A percentile compares a stretch with the other conserved stretches of the same genome.
phyloP scores from a whole-genome alignment of 2,113 vertebrate species.

The Bungarus multicinctus region DNA sequence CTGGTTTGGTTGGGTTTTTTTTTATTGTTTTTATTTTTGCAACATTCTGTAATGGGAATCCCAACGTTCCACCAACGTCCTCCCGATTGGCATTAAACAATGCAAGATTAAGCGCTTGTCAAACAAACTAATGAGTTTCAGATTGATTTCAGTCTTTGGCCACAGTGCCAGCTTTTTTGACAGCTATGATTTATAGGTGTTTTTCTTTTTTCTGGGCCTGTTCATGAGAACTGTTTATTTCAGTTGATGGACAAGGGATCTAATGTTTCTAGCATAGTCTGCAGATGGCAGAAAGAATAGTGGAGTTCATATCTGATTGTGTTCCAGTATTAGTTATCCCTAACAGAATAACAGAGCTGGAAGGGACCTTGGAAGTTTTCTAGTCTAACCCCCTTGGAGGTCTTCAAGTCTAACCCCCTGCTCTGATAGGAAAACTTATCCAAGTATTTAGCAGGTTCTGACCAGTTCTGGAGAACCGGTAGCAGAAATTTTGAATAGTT shows the following conservation, averaged over 20 bases:
- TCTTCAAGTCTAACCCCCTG: too few relatives aligned
- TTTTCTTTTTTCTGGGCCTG: constrained; percentile 64
- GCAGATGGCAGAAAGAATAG: constrained; percentile 59
- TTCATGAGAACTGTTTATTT: constrained; percentile 76
- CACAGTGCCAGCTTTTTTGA: constrained; percentile 70
- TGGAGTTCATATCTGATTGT: constrained; percentile 59
- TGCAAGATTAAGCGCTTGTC: constrained; percentile 76
- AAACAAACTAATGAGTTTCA: constrained; percentile 75
- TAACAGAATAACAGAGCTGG: too few relatives aligned
- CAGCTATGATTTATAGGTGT: constrained; percentile 77
- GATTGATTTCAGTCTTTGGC: constrained; percentile 79
- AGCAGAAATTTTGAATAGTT: too few relatives aligned
- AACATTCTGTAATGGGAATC: constrained; percentile 58
- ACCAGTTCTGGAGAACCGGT: too few relatives aligned
- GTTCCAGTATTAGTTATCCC: not conserved
- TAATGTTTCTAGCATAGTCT: constrained; percentile 64
- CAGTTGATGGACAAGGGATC: constrained; percentile 70
- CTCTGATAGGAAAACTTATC: too few relatives aligned
- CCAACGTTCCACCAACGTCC: constrained; percentile 57
- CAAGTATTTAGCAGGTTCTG: too few relatives aligned
- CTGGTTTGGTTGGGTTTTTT: not conserved
- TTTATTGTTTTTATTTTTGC: not conserved
- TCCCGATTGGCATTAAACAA: constrained; percentile 67
- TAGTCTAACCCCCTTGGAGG: too few relatives aligned
- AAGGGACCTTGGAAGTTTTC: too few relatives aligned